Conservation (phyloP, 2,888 invertebrate species). For the Antheraea yamamai region DNA sequence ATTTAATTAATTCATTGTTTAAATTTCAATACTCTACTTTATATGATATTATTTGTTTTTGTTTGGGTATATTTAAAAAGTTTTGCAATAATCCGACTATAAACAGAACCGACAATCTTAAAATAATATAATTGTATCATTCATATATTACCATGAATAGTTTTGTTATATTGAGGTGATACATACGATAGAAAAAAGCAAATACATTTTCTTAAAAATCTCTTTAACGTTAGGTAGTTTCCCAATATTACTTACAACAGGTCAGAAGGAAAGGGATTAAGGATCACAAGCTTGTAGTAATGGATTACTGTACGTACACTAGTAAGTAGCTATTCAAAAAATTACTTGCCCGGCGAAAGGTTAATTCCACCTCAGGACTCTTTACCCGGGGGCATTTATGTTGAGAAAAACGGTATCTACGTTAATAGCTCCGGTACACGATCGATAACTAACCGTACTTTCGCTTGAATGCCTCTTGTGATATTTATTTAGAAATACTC, state of each 20-base stretch:
- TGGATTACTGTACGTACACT: slow-evolving; percentile 37
- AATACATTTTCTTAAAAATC: slow-evolving; percentile 1
- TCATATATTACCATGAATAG: no score
- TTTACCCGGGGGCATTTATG: slow-evolving; percentile 37
- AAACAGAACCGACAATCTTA: neutral
- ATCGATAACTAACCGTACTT: slow-evolving; percentile 16
- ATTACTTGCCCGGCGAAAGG: slow-evolving; percentile 44
- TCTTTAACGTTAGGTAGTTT: slow-evolving; percentile 19
- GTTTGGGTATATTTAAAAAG: neutral
- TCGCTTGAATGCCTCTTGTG: slow-evolving; percentile 2
- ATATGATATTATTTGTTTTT: neutral
- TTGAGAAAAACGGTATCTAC: slow-evolving; percentile 35
- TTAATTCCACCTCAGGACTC: slow-evolving; percentile 42
- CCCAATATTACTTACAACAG: slow-evolving; percentile 23
- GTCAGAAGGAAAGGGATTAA: slow-evolving; percentile 35
- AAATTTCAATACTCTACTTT: neutral
- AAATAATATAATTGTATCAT: neutral
- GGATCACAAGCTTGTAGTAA: slow-evolving; percentile 36
- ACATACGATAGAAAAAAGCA: neutral
- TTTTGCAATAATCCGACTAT: neutral
- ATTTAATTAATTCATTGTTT: neutral
- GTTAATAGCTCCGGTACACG: slow-evolving; percentile 16
- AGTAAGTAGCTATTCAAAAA: slow-evolving; percentile 36
- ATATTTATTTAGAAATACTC: neutral
- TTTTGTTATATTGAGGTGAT: neutral